These are phyloP conservation scores for Limenitis camilla DNA, from an alignment of 2,888 invertebrate genomes.

Conservation along the genomic window DNA sequence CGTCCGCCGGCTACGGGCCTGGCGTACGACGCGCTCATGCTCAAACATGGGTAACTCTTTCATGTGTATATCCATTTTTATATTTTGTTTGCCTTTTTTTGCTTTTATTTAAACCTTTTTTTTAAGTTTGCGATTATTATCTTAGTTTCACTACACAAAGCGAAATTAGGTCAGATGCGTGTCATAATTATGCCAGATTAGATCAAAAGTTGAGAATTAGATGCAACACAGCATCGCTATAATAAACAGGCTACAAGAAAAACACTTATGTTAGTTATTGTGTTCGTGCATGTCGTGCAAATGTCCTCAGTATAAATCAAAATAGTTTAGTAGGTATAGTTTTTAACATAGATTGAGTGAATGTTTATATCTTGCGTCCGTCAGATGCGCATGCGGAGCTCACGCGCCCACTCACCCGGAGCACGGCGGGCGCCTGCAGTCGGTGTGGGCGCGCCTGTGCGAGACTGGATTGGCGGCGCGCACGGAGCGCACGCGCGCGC, in stretches of 20 bases:
- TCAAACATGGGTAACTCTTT: conserved; percentile 83
- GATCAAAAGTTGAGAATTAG: too few relatives aligned
- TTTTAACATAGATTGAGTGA: conserved; percentile 41
- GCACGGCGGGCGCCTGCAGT: conserved; percentile 96
- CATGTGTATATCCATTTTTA: conserved; percentile 21
- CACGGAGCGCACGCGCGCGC: conserved; percentile 89
- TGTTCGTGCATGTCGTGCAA: conserved; percentile 96
- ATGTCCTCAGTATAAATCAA: conserved; percentile 98
- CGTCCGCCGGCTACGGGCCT: conserved; percentile 76
- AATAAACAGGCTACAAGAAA: too few relatives aligned
- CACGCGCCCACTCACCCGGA: conserved; percentile 97
- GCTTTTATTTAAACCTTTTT: neutral
- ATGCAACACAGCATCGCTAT: too few relatives aligned
- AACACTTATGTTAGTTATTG: too few relatives aligned
- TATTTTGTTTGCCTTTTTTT: conserved; percentile 7
- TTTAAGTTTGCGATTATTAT: neutral
- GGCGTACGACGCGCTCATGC: conserved; percentile 97
- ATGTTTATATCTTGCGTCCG: neutral
- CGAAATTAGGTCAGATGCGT: too few relatives aligned
- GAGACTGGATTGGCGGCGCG: conserved; percentile 93
- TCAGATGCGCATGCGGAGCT: conserved; percentile 93
- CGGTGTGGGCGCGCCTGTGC: conserved; percentile 95
- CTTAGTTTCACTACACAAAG: neutral
- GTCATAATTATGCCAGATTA: too few relatives aligned
- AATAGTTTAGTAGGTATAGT: conserved; percentile 96